A percentile compares a stretch with the other conserved stretches of the same genome.
phyloP scores from a whole-genome alignment of 2,888 invertebrate genomes.

The Polia nebulosa region DNA sequence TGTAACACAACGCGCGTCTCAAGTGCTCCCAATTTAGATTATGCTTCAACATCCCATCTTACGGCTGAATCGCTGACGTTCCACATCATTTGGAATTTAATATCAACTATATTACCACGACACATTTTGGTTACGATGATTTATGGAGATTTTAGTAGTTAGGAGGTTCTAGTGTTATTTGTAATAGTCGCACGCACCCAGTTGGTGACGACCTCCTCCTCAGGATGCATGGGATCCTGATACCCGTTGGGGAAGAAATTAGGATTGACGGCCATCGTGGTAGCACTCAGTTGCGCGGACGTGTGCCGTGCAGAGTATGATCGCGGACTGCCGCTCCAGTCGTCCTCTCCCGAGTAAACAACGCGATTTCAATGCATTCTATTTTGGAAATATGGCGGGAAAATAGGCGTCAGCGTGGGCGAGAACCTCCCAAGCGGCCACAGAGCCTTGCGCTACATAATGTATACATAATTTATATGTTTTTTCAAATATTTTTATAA shows the following conservation, averaged over 20 bases:
- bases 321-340: conserved; percentile 87
- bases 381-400: conserved; percentile 90
- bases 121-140: conserved; percentile 54
- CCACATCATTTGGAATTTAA: conserved; percentile 58
- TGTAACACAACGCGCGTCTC: conserved; percentile 83
- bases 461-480: conserved; percentile 71
- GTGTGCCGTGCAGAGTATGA: conserved; percentile 84
- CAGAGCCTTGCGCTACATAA: conserved; percentile 80
- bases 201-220: conserved; percentile 91
- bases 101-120: conserved; percentile 56
- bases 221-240: conserved; percentile 89
- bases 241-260: conserved; percentile 90
- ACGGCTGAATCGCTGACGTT: conserved; percentile 50
- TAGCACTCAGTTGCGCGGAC: conserved; percentile 80
- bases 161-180: conserved; percentile 54
- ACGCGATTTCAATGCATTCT: conserved; percentile 89
- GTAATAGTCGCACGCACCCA: conserved; percentile 89
- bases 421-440: conserved; percentile 77
- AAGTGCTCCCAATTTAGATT: conserved; percentile 84
- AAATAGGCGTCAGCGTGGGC: conserved; percentile 86
- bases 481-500: conserved; percentile 57
- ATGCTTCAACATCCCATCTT: conserved; percentile 68
- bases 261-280: conserved; percentile 85
- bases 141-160: conserved; percentile 48
- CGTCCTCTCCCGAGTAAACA: conserved; percentile 87